Percentiles rank a stretch among this genome's conserved stretches.
Evolutionary conservation across 2,888 invertebrate species (phyloP).

Genomic region (Troides helena): DNA sequence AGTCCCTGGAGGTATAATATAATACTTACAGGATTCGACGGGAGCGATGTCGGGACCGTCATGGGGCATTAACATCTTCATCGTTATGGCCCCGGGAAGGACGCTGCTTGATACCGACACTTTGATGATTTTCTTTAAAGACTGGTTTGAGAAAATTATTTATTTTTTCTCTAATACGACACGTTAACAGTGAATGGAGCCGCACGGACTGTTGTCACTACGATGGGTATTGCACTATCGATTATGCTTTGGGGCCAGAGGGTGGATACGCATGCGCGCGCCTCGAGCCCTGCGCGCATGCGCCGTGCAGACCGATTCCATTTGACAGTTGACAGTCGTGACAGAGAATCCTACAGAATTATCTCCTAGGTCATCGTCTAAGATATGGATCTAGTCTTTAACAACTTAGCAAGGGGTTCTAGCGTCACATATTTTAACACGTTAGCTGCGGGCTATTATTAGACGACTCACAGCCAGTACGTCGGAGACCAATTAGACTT

Average conservation of each 20-base stretch:
- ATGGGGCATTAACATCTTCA: constrained; percentile 74
- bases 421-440: too few species aligned
- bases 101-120: constrained; percentile 75
- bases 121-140: constrained; percentile 54
- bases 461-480: too few species aligned
- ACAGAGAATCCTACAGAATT: background rate
- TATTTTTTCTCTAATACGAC: constrained; percentile 41
- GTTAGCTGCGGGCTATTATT: too few species aligned
- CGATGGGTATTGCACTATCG: constrained; percentile 61
- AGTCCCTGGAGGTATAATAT: background rate
- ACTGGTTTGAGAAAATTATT: constrained; percentile 43
- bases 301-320: constrained; percentile 64
- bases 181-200: constrained; percentile 54
- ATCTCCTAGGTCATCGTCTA: too few species aligned
- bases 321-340: constrained; percentile 57
- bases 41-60: constrained; percentile 82
- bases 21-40: constrained; percentile 71
- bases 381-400: too few species aligned
- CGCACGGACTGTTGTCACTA: constrained; percentile 73
- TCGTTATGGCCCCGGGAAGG: constrained; percentile 66
- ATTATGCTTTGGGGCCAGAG: constrained; percentile 45
- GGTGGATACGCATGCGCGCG: constrained; percentile 59
- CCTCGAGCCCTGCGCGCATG: constrained; percentile 34
- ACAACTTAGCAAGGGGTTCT: too few species aligned
- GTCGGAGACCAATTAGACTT: too few species aligned